Percentiles rank a stretch among this genome's conserved stretches.
phyloP scores from a whole-genome alignment of 2,888 invertebrate genomes.

The Cistogaster globosa region DNA sequence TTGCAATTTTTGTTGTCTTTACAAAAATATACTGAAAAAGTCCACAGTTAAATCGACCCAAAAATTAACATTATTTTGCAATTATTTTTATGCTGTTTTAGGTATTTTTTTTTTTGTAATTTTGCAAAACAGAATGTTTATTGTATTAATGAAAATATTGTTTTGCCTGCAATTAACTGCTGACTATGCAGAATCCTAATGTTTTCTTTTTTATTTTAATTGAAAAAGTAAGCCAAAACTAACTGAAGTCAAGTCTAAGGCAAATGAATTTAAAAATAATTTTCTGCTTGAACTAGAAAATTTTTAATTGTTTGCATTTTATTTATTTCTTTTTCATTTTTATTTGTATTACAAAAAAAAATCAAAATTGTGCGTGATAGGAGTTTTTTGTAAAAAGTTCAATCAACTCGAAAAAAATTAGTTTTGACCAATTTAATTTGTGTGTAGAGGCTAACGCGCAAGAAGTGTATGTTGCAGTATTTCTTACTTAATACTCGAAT shows the following conservation, averaged over 20 bases:
- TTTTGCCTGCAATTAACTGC: conserved; percentile 46
- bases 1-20: conserved; percentile 52
- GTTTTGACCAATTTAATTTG: neutral
- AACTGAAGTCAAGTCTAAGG: conserved; percentile 54
- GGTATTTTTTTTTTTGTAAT: conserved; percentile 25
- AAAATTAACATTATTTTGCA: conserved; percentile 47
- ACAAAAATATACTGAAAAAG: conserved; percentile 24
- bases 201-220: neutral
- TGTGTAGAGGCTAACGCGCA: too few species aligned
- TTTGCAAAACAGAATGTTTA: conserved; percentile 37
- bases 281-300: conserved; percentile 17
- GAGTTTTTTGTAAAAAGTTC: neutral
- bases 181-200: conserved; percentile 11
- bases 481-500: too few species aligned
- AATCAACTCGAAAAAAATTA: neutral
- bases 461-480: too few species aligned
- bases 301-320: neutral
- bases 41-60: conserved; percentile 53
- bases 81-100: conserved; percentile 69
- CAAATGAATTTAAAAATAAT: conserved; percentile 25
- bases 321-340: neutral
- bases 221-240: neutral
- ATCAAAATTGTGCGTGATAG: neutral
- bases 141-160: conserved; percentile 78
- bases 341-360: neutral